Evolutionary conservation across 2,888 invertebrate genomes (phyloP).

Genomic region (Agrochola circellaris): DNA sequence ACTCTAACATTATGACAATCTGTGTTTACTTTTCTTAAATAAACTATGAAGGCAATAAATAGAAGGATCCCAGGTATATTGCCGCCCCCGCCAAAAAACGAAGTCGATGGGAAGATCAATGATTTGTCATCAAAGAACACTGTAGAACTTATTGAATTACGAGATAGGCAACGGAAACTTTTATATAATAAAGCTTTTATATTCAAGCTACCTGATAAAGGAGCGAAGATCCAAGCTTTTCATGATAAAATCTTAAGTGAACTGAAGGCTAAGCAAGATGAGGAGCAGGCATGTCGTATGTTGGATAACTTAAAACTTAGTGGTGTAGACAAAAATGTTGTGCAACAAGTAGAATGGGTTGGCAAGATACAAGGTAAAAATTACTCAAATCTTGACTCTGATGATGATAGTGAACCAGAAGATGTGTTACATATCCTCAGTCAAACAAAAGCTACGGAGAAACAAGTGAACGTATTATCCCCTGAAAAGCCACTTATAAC

Average conservation of each 20-base stretch:
- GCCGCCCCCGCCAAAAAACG: constrained; percentile 84
- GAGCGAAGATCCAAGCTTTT: constrained; percentile 89
- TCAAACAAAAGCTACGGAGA: constrained; percentile 88
- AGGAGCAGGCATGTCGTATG: constrained; percentile 88
- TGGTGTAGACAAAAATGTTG: constrained; percentile 82
- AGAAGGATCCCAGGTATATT: constrained; percentile 88
- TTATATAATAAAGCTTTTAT: constrained; percentile 89
- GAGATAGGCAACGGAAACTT: constrained; percentile 90
- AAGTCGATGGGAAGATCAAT: constrained; percentile 89
- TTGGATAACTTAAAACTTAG: constrained; percentile 88
- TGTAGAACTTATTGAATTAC: constrained; percentile 88
- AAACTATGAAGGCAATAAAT: constrained; percentile 80
- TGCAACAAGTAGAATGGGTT: constrained; percentile 91
- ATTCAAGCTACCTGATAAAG: constrained; percentile 90
- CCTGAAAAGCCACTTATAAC: constrained; percentile 88
- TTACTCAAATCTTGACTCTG: constrained; percentile 86
- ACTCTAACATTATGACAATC: constrained; percentile 1
- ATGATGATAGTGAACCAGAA: constrained; percentile 91
- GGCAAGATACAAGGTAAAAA: constrained; percentile 81
- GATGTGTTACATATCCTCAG: constrained; percentile 91
- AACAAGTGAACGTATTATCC: constrained; percentile 84
- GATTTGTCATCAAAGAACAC: constrained; percentile 86
- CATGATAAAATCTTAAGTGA: constrained; percentile 86
- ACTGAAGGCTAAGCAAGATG: constrained; percentile 86
- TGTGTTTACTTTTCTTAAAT: constrained; percentile 1